Percentiles rank a stretch among this genome's conserved stretches.
Evolutionary conservation across 2,113 vertebrate species (phyloP).

Genomic region (Paradoxurus hermaphroditus): DNA sequence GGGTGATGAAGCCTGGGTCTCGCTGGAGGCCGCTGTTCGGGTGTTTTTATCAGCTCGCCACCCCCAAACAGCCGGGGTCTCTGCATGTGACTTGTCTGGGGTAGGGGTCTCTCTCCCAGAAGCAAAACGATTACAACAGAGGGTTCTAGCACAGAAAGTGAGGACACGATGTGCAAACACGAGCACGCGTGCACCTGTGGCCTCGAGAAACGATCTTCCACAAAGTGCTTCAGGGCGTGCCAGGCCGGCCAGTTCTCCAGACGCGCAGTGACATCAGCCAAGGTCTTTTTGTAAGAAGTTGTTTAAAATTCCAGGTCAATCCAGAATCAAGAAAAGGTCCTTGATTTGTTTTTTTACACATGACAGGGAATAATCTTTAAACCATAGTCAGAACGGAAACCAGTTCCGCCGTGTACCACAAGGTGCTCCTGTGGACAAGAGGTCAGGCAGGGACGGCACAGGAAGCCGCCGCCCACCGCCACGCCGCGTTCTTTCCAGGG

Average conservation of each 20-base stretch:
- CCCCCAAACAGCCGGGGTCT: neutral
- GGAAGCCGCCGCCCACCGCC: fast-evolving
- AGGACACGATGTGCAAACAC: neutral
- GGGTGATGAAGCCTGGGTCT: constrained; percentile 24
- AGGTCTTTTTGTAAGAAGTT: neutral
- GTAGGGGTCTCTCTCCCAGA: neutral
- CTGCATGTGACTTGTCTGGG: fast-evolving
- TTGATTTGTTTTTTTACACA: neutral
- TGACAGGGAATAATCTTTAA: neutral
- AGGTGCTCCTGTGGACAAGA: neutral
- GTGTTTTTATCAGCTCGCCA: constrained; percentile 18
- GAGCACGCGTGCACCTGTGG: neutral
- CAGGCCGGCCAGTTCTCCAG: fast-evolving
- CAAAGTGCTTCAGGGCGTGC: fast-evolving
- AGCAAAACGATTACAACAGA: neutral
- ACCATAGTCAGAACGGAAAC: too few species aligned
- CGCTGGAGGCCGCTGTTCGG: neutral
- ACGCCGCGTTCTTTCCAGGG: neutral
- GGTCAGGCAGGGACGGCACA: neutral
- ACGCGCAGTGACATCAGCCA: fast-evolving
- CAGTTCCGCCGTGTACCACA: neutral
- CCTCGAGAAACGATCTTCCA: neutral
- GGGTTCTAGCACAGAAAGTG: neutral
- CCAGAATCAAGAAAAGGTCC: neutral
- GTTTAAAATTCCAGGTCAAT: neutral